Evolutionary conservation across 2,113 vertebrate genomes (phyloP).

Genomic region (Alouatta palliata): DNA sequence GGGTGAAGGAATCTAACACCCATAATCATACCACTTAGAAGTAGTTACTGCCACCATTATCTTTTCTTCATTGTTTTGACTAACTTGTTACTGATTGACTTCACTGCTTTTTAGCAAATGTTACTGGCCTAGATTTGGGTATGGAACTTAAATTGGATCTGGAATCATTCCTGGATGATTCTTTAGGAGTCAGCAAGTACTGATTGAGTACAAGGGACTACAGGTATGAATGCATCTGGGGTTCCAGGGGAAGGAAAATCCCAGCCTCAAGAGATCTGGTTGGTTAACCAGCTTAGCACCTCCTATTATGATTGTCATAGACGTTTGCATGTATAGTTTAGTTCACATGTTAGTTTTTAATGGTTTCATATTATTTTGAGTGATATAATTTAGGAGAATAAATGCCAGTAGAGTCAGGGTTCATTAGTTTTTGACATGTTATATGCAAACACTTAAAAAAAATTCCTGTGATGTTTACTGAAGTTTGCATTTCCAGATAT

Average conservation of each 20-base stretch:
- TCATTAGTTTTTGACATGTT: conserved; percentile 5
- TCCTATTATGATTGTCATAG: not conserved
- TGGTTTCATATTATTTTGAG: conserved; percentile 14
- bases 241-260: not conserved
- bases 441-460: not conserved
- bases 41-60: not conserved
- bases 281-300: not conserved
- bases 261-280: not conserved
- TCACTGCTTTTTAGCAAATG: not conserved
- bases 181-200: not conserved
- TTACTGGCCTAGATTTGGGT: not conserved
- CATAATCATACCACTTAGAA: not conserved
- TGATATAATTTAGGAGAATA: not conserved
- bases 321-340: not conserved
- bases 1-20: not conserved
- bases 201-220: not conserved
- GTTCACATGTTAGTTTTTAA: not conserved
- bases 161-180: not conserved
- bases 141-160: not conserved
- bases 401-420: not conserved
- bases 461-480: not conserved
- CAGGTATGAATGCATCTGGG: not conserved
- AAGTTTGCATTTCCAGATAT: not conserved
- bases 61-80: not conserved
- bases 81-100: not conserved